phyloP scores from a whole-genome alignment of 1,140 invertebrate species.

The Ptiloglossa arizonensis region DNA sequence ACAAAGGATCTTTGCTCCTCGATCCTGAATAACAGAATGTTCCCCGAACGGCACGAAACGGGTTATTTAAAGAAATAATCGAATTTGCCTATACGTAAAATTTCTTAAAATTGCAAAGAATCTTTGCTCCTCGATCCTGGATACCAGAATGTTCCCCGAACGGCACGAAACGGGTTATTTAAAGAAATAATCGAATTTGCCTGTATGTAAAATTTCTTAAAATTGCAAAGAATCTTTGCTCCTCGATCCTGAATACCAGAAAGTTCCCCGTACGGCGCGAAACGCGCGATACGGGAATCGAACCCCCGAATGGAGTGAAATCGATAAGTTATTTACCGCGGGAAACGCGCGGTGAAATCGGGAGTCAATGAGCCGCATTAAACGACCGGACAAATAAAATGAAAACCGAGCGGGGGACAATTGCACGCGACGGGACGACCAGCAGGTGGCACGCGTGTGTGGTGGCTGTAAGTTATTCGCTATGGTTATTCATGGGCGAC shows the following conservation, averaged over 20 bases:
- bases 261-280: too few species aligned
- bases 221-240: not conserved
- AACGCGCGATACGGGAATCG: conserved; percentile 6
- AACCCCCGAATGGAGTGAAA: conserved; percentile 31
- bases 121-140: too few species aligned
- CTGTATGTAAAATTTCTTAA: too few species aligned
- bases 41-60: too few species aligned
- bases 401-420: conserved; percentile 10
- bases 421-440: not conserved
- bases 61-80: too few species aligned
- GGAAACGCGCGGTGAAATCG: conserved; percentile 33
- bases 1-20: too few species aligned
- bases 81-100: too few species aligned
- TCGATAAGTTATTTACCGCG: conserved; percentile 31
- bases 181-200: too few species aligned
- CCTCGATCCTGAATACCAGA: not conserved
- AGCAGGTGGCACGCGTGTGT: not conserved
- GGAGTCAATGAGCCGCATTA: conserved; percentile 32
- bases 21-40: too few species aligned
- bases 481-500: not conserved
- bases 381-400: conserved; percentile 12
- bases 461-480: not conserved
- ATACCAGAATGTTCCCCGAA: too few species aligned
- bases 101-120: too few species aligned
- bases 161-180: too few species aligned